Conservation (phyloP, 2,797 vertebrate genomes). For the Sylvia borin region DNA sequence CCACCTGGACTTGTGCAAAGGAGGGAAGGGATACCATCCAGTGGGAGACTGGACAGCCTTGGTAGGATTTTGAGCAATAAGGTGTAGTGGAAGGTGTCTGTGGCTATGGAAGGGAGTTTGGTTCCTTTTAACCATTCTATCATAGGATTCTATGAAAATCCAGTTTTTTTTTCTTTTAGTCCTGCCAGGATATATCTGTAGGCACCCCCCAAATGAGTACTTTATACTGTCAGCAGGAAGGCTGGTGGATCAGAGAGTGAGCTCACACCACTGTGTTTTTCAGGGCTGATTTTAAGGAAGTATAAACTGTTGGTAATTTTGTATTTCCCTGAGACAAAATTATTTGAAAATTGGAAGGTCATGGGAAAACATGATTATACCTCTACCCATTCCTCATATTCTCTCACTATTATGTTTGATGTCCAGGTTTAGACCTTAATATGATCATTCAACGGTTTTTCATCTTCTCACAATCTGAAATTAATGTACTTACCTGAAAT, state of each 20-base stretch:
- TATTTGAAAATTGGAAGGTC: neutral
- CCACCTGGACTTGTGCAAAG: neutral
- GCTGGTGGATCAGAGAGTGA: neutral
- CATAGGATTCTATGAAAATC: neutral
- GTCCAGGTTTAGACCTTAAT: neutral
- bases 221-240: neutral
- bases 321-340: neutral
- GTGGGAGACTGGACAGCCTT: neutral
- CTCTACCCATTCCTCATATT: neutral
- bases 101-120: neutral
- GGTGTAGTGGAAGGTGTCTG: neutral
- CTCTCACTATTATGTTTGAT: neutral
- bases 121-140: neutral
- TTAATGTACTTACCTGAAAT: neutral
- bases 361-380: neutral
- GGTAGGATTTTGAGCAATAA: neutral
- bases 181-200: accelerated
- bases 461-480: neutral
- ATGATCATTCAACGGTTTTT: neutral
- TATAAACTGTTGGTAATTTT: neutral
- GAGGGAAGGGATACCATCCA: neutral
- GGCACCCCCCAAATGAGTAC: neutral
- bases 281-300: neutral
- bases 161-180: neutral
- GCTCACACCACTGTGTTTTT: neutral